These are phyloP conservation scores for Pteruthius melanotis DNA, from an alignment of 2,113 vertebrate species.

Conservation along the genomic window DNA sequence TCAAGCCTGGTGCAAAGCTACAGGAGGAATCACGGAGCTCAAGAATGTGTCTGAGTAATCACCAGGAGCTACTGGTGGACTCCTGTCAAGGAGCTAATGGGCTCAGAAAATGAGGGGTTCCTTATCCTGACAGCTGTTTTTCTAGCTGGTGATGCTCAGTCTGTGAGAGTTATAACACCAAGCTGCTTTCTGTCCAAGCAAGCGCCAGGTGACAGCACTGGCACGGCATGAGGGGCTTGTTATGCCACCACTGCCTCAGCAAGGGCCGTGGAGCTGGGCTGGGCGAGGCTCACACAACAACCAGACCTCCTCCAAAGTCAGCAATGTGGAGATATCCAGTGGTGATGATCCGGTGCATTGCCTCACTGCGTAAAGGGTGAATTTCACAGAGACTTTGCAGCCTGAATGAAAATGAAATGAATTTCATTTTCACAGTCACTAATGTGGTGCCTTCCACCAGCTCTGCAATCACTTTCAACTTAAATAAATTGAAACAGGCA, in stretches of 20 bases:
- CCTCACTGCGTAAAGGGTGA: neutral
- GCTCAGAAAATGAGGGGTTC: neutral
- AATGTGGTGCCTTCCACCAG: neutral
- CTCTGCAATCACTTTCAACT: neutral
- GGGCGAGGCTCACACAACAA: neutral
- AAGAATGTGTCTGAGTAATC: neutral
- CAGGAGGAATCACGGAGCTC: neutral
- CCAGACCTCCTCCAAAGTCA: neutral
- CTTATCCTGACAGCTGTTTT: neutral
- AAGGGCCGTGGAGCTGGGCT: rapidly evolving
- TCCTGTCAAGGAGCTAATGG: neutral
- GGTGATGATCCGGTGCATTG: neutral
- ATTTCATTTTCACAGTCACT: neutral
- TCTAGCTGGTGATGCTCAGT: neutral
- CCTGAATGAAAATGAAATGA: too few relatives aligned
- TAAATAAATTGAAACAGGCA: constrained; percentile 1
- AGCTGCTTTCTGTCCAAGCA: neutral
- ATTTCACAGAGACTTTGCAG: neutral
- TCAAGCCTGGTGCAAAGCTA: rapidly evolving
- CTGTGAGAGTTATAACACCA: neutral
- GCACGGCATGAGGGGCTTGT: neutral
- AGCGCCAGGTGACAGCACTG: rapidly evolving
- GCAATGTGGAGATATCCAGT: neutral
- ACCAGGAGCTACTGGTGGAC: neutral
- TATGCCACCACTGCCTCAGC: rapidly evolving